Percentiles rank a stretch among this genome's conserved stretches.
These are phyloP conservation scores for Trichoplusia ni DNA, from an alignment of 1,140 invertebrate genomes.

Conservation along the genomic window DNA sequence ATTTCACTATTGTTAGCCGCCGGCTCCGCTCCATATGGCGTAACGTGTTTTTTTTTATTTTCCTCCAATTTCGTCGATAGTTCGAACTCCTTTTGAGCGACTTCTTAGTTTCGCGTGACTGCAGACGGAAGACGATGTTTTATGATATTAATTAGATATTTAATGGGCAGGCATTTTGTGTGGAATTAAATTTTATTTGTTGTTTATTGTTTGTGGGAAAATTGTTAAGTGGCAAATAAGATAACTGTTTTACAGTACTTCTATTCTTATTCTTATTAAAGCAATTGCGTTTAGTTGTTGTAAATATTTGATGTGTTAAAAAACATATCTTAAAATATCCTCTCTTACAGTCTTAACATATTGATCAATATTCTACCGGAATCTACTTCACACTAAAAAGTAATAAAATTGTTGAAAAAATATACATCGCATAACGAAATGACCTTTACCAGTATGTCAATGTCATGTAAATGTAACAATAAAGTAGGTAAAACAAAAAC, in stretches of 20 bases:
- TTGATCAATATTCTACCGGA: too few species aligned
- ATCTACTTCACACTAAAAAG: too few species aligned
- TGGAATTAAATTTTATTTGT: slow-evolving; percentile 16
- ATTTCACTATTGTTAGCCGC: slow-evolving; percentile 77
- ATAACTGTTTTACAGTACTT: too few species aligned
- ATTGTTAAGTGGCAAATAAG: too few species aligned
- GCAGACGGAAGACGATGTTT: slow-evolving; percentile 57
- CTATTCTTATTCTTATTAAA: too few species aligned
- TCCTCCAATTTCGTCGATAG: slow-evolving; percentile 68
- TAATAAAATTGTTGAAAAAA: too few species aligned
- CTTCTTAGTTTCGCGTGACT: slow-evolving; percentile 66
- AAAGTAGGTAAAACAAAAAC: slow-evolving; percentile 12
- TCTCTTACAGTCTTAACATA: too few species aligned
- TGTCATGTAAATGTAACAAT: not conserved
- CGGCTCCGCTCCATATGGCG: slow-evolving; percentile 74
- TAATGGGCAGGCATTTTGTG: slow-evolving; percentile 4
- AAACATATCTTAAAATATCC: too few species aligned
- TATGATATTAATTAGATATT: slow-evolving; percentile 52
- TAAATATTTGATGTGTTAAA: too few species aligned
- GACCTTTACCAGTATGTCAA: not conserved
- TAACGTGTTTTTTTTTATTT: slow-evolving; percentile 66
- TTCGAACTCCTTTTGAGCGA: slow-evolving; percentile 55
- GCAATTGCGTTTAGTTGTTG: too few species aligned
- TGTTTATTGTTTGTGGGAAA: not conserved
- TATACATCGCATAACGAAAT: not conserved